Evolutionary conservation across 2,888 invertebrate species (phyloP).

Genomic region (Entomobrya multifasciata): DNA sequence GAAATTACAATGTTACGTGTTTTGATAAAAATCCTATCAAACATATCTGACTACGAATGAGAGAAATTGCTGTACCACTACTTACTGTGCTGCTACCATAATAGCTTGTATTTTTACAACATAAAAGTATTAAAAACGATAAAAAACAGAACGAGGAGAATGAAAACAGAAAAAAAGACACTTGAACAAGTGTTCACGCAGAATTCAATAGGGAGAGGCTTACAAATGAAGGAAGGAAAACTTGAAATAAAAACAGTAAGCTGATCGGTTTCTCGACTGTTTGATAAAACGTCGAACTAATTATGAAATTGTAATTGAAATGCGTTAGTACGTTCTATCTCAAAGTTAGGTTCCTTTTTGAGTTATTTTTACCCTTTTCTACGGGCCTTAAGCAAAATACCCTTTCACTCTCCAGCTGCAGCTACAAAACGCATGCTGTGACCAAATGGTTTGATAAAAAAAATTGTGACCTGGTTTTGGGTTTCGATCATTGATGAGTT

Average conservation of each 20-base stretch:
- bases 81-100: constrained; percentile 36
- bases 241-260: too few species aligned
- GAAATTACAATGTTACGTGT: constrained; percentile 75
- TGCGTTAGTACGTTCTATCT: too few species aligned
- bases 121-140: background rate
- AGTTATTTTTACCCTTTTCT: too few species aligned
- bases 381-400: too few species aligned
- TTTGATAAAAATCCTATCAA: constrained; percentile 14
- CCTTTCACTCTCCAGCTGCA: too few species aligned
- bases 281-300: too few species aligned
- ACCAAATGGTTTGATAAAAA: constrained; percentile 17
- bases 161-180: constrained; percentile 63
- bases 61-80: background rate
- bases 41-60: too few species aligned
- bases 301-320: too few species aligned
- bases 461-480: background rate
- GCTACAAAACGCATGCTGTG: constrained; percentile 14
- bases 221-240: too few species aligned
- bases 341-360: too few species aligned
- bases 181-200: constrained; percentile 74
- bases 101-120: constrained; percentile 52
- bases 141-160: background rate
- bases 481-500: background rate
- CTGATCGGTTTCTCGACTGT: too few species aligned
- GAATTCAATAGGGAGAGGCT: constrained; percentile 6